Evolutionary conservation across 2,888 invertebrate species (phyloP), one percentile per base, ranked within the genome.

Genomic region (Candidula unifasciata): DNA sequence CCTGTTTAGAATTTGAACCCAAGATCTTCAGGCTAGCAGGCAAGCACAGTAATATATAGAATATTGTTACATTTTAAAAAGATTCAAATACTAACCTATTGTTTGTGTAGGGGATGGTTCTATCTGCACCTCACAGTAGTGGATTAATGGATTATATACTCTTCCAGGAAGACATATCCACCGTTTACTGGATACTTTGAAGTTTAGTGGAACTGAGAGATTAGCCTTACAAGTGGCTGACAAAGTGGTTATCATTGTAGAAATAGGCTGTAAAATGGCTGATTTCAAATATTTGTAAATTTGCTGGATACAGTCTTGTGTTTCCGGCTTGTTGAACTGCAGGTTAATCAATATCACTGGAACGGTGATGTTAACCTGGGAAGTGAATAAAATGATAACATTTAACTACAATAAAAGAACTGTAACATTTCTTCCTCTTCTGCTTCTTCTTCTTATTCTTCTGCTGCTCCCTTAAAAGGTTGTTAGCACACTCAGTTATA

Each of bases 331-430:
- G 57, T 16, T 82, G 24, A 52, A 30, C 24, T 30, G 10, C 3
- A 82, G 76, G 64, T 76, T 76, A 5, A 82, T 35, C 21, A 82
- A 33, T 3, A 30, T 54, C 76, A 82, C 18, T 30, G 82, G 76
- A 33, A 82, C 44, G 3, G 57, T 52, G 21, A 82, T 37, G 18
- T 74, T 82, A 33, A 77, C 68, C 82, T 82, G 68, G n/a, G 37
- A 68, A 66, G 33, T 35, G 24, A 30, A 52, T 54, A 44, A 44
- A 3, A 60, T 10, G 13, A 37, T 27, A 3, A 77, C 0, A 37
- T 77, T 30, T 77, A 16, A 66, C 21, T 68, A 16, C 3, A 18
- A 13, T 52, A 54, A n/a, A n/a, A 54, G 13, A 52, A 44, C 1
- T 1, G 13, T 44, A 44, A 6, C 6, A 13, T 44, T 44, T 44